phyloP scores from a whole-genome alignment of 2,888 invertebrate genomes.

The Polydrusus cervinus region DNA sequence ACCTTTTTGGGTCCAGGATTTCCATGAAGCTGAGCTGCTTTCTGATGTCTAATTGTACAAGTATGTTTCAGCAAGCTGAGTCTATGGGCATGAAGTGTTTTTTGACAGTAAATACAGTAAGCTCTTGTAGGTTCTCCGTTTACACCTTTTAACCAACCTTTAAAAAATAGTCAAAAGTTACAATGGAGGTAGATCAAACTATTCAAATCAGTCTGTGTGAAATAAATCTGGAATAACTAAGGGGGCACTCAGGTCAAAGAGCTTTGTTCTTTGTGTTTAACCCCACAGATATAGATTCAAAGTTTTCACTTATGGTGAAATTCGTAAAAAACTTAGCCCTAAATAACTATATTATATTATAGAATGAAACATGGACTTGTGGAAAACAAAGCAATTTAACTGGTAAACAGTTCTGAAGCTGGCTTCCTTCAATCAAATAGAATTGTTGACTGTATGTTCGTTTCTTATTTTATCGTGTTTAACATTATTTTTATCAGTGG shows the following conservation, averaged over 20 bases:
- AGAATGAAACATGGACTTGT: too few species aligned
- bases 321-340: too few species aligned
- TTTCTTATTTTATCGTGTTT: neutral
- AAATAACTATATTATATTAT: too few species aligned
- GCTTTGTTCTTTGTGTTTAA: too few species aligned
- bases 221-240: too few species aligned
- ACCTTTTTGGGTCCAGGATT: constrained; percentile 24
- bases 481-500: neutral
- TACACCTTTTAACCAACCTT: constrained; percentile 75
- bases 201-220: neutral
- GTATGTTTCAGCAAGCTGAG: constrained; percentile 76
- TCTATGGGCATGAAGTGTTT: constrained; percentile 76
- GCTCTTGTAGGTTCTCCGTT: constrained; percentile 74
- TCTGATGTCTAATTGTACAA: constrained; percentile 76
- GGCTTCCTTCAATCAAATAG: too few species aligned
- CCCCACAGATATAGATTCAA: too few species aligned
- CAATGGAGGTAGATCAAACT: neutral
- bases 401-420: too few species aligned
- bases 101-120: constrained; percentile 75
- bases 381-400: too few species aligned
- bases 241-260: too few species aligned
- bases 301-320: too few species aligned
- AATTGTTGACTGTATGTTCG: too few species aligned
- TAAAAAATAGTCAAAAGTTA: constrained; percentile 43
- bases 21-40: constrained; percentile 68